Conservation (phyloP, 2,113 vertebrate species). For the Antigone vipio region DNA sequence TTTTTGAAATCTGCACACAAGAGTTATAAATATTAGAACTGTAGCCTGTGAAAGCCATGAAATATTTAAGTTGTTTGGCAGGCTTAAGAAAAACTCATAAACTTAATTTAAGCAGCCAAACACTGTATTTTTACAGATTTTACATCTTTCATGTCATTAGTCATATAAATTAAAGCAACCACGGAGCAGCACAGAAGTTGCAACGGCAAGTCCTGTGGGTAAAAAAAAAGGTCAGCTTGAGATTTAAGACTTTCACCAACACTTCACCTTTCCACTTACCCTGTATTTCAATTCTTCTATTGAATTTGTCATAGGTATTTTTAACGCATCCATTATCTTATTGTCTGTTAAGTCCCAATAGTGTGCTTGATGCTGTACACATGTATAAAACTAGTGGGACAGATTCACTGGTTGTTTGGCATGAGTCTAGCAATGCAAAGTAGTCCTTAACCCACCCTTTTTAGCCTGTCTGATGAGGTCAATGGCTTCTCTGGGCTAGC, state of each 20-base stretch:
- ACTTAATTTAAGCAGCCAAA: conserved; percentile 85
- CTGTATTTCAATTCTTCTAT: conserved; percentile 34
- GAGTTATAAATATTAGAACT: conserved; percentile 89
- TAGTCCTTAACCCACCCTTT: background rate
- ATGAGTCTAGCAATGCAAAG: background rate
- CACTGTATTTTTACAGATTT: conserved; percentile 79
- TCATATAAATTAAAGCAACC: conserved; percentile 79
- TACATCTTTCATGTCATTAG: conserved; percentile 80
- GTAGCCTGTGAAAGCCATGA: conserved; percentile 83
- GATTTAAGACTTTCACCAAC: conserved; percentile 65
- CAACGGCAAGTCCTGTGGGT: conserved; percentile 44
- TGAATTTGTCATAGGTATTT: conserved; percentile 51
- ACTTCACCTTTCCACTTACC: conserved; percentile 58
- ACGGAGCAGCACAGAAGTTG: conserved; percentile 52
- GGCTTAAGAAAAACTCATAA: conserved; percentile 85
- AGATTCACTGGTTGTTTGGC: background rate
- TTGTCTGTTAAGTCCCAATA: background rate
- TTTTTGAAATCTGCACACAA: conserved; percentile 86
- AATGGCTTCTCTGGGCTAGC: background rate
- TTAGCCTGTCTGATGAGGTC: background rate
- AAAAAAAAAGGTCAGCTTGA: conserved; percentile 49
- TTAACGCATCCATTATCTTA: background rate
- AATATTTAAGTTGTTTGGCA: conserved; percentile 88
- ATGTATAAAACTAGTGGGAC: background rate
- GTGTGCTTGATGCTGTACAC: background rate